Conservation (phyloP, 2,888 invertebrate genomes). For the Amphipoea oculea region DNA sequence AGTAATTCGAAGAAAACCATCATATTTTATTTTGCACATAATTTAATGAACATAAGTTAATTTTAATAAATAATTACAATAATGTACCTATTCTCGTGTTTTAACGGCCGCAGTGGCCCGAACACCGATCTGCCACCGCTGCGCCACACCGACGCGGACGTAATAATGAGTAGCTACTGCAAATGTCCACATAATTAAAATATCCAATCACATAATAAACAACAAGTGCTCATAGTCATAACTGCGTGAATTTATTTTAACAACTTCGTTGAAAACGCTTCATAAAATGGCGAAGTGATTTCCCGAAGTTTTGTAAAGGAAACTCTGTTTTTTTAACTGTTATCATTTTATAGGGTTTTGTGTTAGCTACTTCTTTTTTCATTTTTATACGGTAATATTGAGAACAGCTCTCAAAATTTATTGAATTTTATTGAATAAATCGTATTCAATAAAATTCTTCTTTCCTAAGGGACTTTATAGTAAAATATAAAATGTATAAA, state of each 20-base stretch:
- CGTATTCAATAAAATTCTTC: background rate
- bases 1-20: too few relatives aligned
- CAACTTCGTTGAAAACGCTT: slow-evolving; percentile 13
- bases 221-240: slow-evolving; percentile 20
- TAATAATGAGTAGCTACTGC: background rate
- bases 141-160: background rate
- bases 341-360: slow-evolving; percentile 11
- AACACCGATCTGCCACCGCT: background rate
- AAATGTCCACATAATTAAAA: slow-evolving; percentile 52
- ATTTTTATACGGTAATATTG: slow-evolving; percentile 16
- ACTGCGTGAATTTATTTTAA: slow-evolving; percentile 39
- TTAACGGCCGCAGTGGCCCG: background rate
- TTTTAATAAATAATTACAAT: slow-evolving; percentile 6
- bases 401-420: background rate
- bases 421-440: background rate
- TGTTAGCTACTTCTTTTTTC: background rate
- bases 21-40: too few relatives aligned
- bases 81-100: slow-evolving; percentile 1
- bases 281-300: slow-evolving; percentile 30
- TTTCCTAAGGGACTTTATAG: background rate
- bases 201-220: slow-evolving; percentile 25
- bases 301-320: slow-evolving; percentile 13
- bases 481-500: background rate
- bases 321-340: slow-evolving; percentile 16
- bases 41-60: background rate